Conservation (phyloP, 2,888 invertebrate species). For the Scrobipalpa costella region DNA sequence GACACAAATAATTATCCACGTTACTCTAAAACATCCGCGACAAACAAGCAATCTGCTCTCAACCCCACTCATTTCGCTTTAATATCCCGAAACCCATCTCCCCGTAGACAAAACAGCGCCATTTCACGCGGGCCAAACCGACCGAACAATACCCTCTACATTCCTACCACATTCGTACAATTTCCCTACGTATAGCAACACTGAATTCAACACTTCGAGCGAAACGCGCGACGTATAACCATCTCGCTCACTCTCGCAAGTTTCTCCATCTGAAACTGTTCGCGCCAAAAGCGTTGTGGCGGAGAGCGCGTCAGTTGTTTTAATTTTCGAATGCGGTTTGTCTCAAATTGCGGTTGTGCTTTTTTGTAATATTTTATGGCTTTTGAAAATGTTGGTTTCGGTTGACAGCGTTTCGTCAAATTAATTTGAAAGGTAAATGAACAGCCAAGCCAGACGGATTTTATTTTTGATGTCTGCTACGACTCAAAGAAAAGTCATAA, state of each 20-base stretch:
- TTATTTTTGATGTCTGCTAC: constrained; percentile 16
- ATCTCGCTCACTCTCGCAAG: constrained; percentile 52
- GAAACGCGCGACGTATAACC: constrained; percentile 56
- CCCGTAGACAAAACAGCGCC: constrained; percentile 69
- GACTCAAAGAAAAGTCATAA: background rate
- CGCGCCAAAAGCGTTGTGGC: constrained; percentile 66
- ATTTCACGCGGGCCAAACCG: constrained; percentile 78
- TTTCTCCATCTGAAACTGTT: constrained; percentile 40
- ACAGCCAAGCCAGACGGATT: constrained; percentile 14
- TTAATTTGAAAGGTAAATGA: constrained; percentile 17
- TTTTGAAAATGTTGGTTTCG: constrained; percentile 29
- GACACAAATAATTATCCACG: constrained; percentile 39
- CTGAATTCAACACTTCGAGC: constrained; percentile 33
- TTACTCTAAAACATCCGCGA: constrained; percentile 35
- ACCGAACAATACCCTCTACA: constrained; percentile 63
- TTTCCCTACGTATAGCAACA: constrained; percentile 61
- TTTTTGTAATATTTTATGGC: constrained; percentile 51
- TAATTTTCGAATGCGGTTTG: constrained; percentile 77
- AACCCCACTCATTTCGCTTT: constrained; percentile 68
- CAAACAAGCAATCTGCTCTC: constrained; percentile 72
- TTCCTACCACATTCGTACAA: constrained; percentile 62
- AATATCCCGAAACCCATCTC: constrained; percentile 77
- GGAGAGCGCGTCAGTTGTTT: constrained; percentile 63
- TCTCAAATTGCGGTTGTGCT: constrained; percentile 62
- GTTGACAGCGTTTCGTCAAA: constrained; percentile 23